Base-by-base conservation (phyloP, 2,113 vertebrate genomes). In the Pollachius pollachius region DNA sequence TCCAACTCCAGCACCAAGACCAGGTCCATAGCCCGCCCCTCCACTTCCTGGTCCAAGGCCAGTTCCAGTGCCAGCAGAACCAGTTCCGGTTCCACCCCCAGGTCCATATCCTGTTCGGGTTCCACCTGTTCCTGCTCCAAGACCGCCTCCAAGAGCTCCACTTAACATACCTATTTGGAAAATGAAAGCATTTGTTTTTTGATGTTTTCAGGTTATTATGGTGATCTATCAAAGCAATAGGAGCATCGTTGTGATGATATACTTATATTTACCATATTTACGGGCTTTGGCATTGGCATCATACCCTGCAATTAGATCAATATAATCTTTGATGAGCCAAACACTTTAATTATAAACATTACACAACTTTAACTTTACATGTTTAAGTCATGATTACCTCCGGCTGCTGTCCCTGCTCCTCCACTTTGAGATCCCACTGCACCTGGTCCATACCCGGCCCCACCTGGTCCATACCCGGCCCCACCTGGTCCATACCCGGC, bases 271-370 rank as follows among this genome's bases (percentile, higher is more conserved):
- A 66, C 71, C 71, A 52, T 73, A 73, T 73, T 73, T 73, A 21
- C 57, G 58, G 27, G 71, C 64, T 56, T 73, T 73, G 5, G 65
- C 64, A n/a, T 65, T 15, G 30, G 37, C 64, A 34, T 60, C 64
- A 67, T 67, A 73, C 25, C 71, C 71, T 73, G 71, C 19, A 61
- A 72, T 4, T 41, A 74, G 80, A 56, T 80, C 75, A 64, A 34
- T 34, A 4, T 4, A 34, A 34, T 34, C 30, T 34, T 34, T 4
- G 30, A 34, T 34, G 30, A 34, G 30, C 30, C 30, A 34, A 34
- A 34, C 30, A 34, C 6, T 34, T 34, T 34, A 34, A 34, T 34
- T 34, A 34, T 34, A 34, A 34, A 5, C 6, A 34, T 34, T 34
- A 34, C 30, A 34, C 4, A 34, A 34, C 6, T 34, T 7, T 34